Conservation (phyloP, 2,113 vertebrate species). For the Pollimyrus isidori region DNA sequence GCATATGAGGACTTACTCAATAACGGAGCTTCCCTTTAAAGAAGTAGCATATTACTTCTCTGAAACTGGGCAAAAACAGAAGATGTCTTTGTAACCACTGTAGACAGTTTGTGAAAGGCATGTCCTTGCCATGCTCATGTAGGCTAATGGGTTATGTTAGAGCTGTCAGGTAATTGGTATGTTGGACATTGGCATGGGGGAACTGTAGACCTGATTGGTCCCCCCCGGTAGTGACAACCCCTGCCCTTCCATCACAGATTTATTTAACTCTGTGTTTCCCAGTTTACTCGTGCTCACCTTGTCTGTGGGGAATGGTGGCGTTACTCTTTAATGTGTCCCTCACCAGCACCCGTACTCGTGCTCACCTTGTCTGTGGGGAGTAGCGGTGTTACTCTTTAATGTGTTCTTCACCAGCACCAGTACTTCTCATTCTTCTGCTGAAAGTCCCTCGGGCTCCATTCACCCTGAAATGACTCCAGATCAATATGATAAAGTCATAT, state of each 20-base stretch:
- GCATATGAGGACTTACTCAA: not conserved
- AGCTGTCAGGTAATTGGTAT: not conserved
- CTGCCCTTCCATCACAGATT: not conserved
- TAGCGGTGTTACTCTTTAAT: not conserved
- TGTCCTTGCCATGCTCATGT: not conserved
- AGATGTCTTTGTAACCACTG: not conserved
- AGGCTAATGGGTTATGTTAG: not conserved
- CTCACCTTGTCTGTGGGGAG: not conserved
- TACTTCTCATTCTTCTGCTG: not conserved
- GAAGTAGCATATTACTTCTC: not conserved
- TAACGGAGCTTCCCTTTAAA: not conserved
- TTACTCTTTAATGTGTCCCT: not conserved
- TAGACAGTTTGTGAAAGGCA: not conserved
- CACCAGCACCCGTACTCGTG: not conserved
- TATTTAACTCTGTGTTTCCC: not conserved
- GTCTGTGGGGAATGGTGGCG: not conserved
- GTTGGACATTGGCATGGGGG: not conserved
- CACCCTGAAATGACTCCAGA: not conserved
- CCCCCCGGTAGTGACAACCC: not conserved
- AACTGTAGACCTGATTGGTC: not conserved
- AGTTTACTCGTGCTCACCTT: not conserved
- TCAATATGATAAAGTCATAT: not conserved
- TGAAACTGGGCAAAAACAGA: not conserved
- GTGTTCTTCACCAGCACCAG: not conserved
- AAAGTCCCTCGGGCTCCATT: not conserved